A percentile compares a stretch with the other conserved stretches of the same genome.
phyloP scores from a whole-genome alignment of 2,113 vertebrate species.

The Ursus arctos region DNA sequence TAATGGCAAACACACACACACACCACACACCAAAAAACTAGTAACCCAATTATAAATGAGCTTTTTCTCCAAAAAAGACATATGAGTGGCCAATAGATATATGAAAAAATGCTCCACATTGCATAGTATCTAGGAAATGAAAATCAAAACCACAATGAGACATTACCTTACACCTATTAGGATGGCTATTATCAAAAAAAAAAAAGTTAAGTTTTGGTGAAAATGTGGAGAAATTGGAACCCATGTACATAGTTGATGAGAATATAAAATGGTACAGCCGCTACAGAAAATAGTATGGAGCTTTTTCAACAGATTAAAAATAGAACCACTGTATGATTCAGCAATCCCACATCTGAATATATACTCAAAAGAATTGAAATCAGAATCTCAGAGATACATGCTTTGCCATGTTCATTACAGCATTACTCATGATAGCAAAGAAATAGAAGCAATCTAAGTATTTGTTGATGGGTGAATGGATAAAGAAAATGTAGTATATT shows the following conservation, averaged over 20 bases:
- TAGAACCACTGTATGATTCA: not conserved
- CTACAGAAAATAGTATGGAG: not conserved
- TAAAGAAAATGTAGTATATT: not conserved
- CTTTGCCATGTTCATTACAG: not conserved
- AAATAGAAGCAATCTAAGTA: not conserved
- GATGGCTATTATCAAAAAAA: not conserved
- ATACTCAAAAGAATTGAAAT: not conserved
- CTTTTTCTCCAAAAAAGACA: not conserved
- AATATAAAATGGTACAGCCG: not conserved
- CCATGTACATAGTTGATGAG: not conserved
- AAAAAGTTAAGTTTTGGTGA: not conserved
- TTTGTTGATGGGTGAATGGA: not conserved
- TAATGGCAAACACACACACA: not conserved
- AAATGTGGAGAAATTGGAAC: not conserved
- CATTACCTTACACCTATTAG: not conserved
- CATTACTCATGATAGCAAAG: not conserved
- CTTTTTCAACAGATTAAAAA: not conserved
- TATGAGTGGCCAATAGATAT: not conserved
- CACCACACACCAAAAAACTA: not conserved
- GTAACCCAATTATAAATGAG: not conserved
- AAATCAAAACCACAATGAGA: not conserved
- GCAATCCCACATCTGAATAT: not conserved
- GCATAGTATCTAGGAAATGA: not conserved
- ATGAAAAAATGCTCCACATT: not conserved
- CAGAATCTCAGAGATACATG: not conserved